Percentiles rank a stretch among this genome's conserved stretches.
Conservation (phyloP, 1,140 invertebrate genomes). For the Thaumatotibia leucotreta region DNA sequence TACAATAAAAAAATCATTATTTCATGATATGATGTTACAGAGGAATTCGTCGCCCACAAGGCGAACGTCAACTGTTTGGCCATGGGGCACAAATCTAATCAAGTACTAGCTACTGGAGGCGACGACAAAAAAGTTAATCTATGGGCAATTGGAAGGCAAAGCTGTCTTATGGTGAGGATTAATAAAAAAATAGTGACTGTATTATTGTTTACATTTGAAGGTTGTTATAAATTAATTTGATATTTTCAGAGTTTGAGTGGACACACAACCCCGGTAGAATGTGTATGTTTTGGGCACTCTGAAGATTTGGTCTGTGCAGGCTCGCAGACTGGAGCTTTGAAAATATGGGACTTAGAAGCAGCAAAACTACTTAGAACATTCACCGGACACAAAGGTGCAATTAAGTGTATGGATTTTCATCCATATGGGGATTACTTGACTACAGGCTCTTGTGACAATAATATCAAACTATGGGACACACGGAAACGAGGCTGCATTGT, state of each 20-base stretch:
- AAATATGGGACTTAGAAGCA: slow-evolving; percentile 98
- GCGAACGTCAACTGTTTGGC: slow-evolving; percentile 94
- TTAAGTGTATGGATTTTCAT: slow-evolving; percentile 96
- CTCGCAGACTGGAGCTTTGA: slow-evolving; percentile 93
- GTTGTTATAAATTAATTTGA: not conserved
- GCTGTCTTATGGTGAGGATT: slow-evolving; percentile 92
- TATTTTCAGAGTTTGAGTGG: slow-evolving; percentile 89
- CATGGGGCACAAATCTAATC: slow-evolving; percentile 88
- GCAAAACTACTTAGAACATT: slow-evolving; percentile 93
- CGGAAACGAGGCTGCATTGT: slow-evolving; percentile 90
- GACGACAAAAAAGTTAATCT: slow-evolving; percentile 98
- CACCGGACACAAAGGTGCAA: slow-evolving; percentile 93
- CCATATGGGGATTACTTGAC: slow-evolving; percentile 96
- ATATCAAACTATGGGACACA: slow-evolving; percentile 80
- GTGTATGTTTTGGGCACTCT: slow-evolving; percentile 94
- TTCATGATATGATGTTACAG: slow-evolving; percentile 74
- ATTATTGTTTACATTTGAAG: not conserved
- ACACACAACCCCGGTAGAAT: slow-evolving; percentile 95
- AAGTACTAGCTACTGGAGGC: slow-evolving; percentile 96
- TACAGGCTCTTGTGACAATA: slow-evolving; percentile 94
- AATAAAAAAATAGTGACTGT: not conserved
- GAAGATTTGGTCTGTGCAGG: slow-evolving; percentile 98
- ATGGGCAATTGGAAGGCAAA: slow-evolving; percentile 96
- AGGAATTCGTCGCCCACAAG: slow-evolving; percentile 93
- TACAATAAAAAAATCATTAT: not conserved